Evolutionary conservation across 2,797 vertebrate genomes (phyloP).

Genomic region (Morus bassanus): DNA sequence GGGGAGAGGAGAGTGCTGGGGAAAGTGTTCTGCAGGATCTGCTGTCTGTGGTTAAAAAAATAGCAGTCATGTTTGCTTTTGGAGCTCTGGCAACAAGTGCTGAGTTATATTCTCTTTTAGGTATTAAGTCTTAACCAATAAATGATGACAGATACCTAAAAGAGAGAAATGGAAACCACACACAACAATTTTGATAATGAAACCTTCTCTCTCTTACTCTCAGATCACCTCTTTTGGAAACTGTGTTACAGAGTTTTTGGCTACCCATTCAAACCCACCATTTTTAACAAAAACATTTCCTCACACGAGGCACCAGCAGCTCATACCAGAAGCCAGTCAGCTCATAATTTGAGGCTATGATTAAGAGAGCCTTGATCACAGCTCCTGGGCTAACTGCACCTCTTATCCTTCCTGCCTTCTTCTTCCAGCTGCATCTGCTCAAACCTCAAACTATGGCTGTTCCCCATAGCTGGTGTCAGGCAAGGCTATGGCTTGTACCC

Average conservation of each 20-base stretch:
- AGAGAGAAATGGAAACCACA: neutral
- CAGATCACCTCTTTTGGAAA: neutral
- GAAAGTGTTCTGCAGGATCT: neutral
- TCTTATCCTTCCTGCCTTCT: neutral
- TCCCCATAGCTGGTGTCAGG: neutral
- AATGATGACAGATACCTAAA: conserved; percentile 23
- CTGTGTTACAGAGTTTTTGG: neutral
- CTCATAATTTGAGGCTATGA: neutral
- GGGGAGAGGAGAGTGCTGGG: neutral
- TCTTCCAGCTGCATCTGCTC: neutral
- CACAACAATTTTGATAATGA: conserved; percentile 28
- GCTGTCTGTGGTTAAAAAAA: neutral
- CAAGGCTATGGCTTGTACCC: neutral
- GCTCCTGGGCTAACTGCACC: neutral
- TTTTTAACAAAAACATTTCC: conserved; percentile 8
- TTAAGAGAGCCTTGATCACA: neutral
- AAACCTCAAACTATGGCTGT: neutral
- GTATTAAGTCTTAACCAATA: conserved; percentile 23
- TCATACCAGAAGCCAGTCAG: neutral
- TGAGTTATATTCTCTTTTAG: neutral
- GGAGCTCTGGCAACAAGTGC: neutral
- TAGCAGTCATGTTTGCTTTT: neutral
- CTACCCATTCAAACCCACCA: neutral
- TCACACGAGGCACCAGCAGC: neutral
- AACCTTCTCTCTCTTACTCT: neutral